A percentile compares a stretch with the other conserved stretches of the same genome.
Conservation (phyloP, 2,113 vertebrate genomes). For the Sturnira hondurensis region DNA sequence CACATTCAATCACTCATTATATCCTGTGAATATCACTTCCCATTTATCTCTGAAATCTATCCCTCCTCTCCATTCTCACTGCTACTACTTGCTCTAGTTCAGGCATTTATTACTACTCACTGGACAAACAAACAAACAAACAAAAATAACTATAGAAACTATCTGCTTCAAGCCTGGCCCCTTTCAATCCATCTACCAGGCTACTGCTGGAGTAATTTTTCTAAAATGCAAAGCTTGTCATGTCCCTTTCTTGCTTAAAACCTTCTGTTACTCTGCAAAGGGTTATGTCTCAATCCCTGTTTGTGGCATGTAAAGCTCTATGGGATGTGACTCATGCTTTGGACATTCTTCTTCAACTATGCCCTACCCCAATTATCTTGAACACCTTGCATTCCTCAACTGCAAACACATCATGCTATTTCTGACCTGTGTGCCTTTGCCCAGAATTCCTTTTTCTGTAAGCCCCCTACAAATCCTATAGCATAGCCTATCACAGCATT, state of each 20-base stretch:
- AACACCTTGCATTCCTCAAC: not conserved
- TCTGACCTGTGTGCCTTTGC: not conserved
- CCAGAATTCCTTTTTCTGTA: not conserved
- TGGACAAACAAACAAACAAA: not conserved
- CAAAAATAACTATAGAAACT: not conserved
- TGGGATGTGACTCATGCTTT: not conserved
- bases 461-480: not conserved
- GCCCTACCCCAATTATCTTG: not conserved
- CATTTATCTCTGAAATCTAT: constrained; percentile 26
- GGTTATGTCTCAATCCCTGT: not conserved
- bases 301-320: not conserved
- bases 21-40: not conserved
- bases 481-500: not conserved
- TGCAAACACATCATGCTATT: not conserved
- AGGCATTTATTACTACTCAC: not conserved
- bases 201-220: not conserved
- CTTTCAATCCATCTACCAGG: not conserved
- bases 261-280: not conserved
- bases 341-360: not conserved
- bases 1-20: not conserved
- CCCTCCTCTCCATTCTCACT: not conserved
- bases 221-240: not conserved
- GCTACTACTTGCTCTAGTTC: not conserved
- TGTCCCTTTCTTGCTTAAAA: not conserved
- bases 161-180: not conserved